Percentiles rank a stretch among this genome's conserved stretches.
phyloP scores from a whole-genome alignment of 2,113 vertebrate genomes.

The Bungarus multicinctus region DNA sequence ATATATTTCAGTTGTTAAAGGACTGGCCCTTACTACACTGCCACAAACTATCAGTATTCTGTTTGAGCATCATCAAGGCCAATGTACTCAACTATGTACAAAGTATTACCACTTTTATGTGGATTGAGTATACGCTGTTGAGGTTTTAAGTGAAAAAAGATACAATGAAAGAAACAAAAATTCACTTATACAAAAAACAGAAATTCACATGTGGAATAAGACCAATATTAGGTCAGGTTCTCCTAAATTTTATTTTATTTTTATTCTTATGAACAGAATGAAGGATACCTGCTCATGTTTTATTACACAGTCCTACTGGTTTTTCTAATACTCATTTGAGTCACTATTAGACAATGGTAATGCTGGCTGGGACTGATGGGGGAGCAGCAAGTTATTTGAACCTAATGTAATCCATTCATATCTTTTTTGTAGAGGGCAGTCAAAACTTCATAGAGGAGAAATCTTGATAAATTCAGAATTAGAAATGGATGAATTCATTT shows the following conservation, averaged over 20 bases:
- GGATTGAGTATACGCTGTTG: neutral
- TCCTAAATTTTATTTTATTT: neutral
- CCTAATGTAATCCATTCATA: neutral
- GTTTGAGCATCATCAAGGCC: neutral
- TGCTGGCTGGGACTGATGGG: neutral
- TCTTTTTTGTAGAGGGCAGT: constrained; percentile 78
- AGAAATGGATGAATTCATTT: constrained; percentile 76
- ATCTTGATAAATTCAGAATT: constrained; percentile 82
- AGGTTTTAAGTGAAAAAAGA: neutral
- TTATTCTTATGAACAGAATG: neutral
- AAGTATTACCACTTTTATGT: neutral
- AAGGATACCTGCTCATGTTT: neutral
- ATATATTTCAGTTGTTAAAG: neutral
- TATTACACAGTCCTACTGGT: neutral
- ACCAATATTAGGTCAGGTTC: neutral
- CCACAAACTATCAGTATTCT: neutral
- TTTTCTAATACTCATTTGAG: neutral
- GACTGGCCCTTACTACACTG: neutral
- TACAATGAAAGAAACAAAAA: neutral
- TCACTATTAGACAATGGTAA: neutral
- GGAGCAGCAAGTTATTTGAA: neutral
- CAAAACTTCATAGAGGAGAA: constrained; percentile 87
- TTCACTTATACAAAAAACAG: neutral
- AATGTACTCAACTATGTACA: neutral
- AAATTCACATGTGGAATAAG: neutral